phyloP scores from a whole-genome alignment of 2,888 invertebrate genomes.

The Meghimatium bilineatum region DNA sequence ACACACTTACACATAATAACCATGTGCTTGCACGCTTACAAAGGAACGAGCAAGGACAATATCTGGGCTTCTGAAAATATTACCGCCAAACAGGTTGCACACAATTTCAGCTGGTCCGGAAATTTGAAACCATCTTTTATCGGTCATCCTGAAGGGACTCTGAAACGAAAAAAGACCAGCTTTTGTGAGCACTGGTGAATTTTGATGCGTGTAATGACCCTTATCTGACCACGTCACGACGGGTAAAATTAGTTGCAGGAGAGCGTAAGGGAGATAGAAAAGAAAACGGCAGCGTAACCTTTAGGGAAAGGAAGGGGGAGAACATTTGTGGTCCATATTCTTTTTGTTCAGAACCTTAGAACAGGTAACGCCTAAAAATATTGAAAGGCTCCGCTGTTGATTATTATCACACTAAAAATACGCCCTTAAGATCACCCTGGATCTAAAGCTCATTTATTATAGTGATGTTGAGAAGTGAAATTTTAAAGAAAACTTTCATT shows the following conservation, averaged over 20 bases:
- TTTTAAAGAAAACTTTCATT: no score
- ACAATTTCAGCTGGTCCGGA: neutral
- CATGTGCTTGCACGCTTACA: no score
- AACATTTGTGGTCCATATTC: neutral
- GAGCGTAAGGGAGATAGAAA: neutral
- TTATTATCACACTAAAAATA: no score
- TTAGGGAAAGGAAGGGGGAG: neutral
- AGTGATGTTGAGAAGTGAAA: no score
- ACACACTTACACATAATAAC: no score
- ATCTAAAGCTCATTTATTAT: no score
- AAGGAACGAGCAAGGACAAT: no score
- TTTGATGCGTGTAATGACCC: constrained; percentile 27
- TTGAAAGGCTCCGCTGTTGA: no score
- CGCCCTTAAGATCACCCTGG: no score
- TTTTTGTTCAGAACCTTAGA: neutral
- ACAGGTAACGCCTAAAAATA: neutral
- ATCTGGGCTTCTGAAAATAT: neutral
- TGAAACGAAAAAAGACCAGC: neutral
- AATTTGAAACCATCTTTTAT: constrained; percentile 18
- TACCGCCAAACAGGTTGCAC: neutral
- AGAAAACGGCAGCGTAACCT: neutral
- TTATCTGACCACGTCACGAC: constrained; percentile 16
- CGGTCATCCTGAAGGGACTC: neutral
- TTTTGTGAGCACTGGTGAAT: constrained; percentile 2
- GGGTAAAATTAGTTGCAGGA: neutral